Conservation (phyloP, 2,797 vertebrate species). For the Enteromius thamalakanensis region DNA sequence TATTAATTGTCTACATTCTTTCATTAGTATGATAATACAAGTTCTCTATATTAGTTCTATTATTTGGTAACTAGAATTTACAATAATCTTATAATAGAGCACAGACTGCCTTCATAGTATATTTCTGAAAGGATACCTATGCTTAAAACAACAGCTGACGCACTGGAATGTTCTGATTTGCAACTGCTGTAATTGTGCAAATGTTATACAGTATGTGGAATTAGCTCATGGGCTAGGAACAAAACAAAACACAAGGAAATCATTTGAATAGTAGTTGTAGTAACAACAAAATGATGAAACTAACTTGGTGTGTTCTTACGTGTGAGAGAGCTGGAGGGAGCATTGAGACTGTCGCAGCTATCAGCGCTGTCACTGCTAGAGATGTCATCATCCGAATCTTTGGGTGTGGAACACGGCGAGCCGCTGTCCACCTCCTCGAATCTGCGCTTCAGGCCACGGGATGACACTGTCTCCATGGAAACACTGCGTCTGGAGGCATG, state of each 20-base stretch:
- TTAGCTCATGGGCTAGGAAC: neutral
- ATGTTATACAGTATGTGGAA: neutral
- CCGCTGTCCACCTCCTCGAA: conserved; percentile 91
- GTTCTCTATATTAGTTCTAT: too few relatives aligned
- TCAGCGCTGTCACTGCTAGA: conserved; percentile 95
- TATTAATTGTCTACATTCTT: too few relatives aligned
- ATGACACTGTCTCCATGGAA: conserved; percentile 90
- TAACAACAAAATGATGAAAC: neutral
- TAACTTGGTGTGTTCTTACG: conserved; percentile 77
- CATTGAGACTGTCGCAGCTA: conserved; percentile 95
- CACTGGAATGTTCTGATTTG: neutral
- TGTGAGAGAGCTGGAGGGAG: conserved; percentile 84
- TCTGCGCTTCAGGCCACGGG: conserved; percentile 89
- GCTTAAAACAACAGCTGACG: neutral
- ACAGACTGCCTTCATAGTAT: neutral
- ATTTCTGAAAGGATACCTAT: neutral
- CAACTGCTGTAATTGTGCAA: neutral
- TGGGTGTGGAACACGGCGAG: conserved; percentile 86
- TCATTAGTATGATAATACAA: too few relatives aligned
- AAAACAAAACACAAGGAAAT: neutral
- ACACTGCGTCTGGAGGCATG: conserved; percentile 75
- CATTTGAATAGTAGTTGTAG: neutral
- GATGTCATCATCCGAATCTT: conserved; percentile 92
- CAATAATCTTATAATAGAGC: neutral
- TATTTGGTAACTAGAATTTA: too few relatives aligned